These are phyloP conservation scores for Scaptomyza parva DNA, from an alignment of 2,888 invertebrate species.

Conservation along the genomic window DNA sequence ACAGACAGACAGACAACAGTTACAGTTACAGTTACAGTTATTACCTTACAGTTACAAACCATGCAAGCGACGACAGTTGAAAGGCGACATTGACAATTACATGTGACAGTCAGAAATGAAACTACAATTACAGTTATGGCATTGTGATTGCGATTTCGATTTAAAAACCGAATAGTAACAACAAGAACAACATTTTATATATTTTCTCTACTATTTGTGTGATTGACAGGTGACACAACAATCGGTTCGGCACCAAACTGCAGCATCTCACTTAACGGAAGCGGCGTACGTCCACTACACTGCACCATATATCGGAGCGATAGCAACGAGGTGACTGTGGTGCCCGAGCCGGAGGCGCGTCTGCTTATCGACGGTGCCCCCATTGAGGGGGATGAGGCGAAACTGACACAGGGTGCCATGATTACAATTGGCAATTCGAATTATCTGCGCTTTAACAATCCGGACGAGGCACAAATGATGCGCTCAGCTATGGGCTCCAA, in stretches of 20 bases:
- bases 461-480: slow-evolving; percentile 94
- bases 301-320: slow-evolving; percentile 94
- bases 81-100: not conserved
- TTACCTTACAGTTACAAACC: not conserved
- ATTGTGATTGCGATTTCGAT: slow-evolving; percentile 10
- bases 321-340: slow-evolving; percentile 91
- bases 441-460: slow-evolving; percentile 96
- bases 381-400: slow-evolving; percentile 88
- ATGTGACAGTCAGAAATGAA: slow-evolving; percentile 9
- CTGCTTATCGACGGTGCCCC: slow-evolving; percentile 90
- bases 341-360: slow-evolving; percentile 89
- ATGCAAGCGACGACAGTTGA: not conserved
- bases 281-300: slow-evolving; percentile 93
- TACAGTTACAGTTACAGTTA: slow-evolving; percentile 20
- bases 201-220: not conserved
- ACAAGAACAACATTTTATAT: not conserved
- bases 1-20: not conserved
- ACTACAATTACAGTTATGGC: slow-evolving; percentile 1
- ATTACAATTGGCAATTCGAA: slow-evolving; percentile 95
- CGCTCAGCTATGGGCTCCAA: slow-evolving; percentile 90
- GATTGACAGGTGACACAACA: slow-evolving; percentile 90
- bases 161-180: not conserved
- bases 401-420: slow-evolving; percentile 95
- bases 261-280: slow-evolving; percentile 94
- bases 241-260: slow-evolving; percentile 92